Percentiles rank a stretch among this genome's conserved stretches.
These are phyloP conservation scores for Potamilus streckersoni DNA, from an alignment of 1,140 invertebrate species.

Conservation along the genomic window DNA sequence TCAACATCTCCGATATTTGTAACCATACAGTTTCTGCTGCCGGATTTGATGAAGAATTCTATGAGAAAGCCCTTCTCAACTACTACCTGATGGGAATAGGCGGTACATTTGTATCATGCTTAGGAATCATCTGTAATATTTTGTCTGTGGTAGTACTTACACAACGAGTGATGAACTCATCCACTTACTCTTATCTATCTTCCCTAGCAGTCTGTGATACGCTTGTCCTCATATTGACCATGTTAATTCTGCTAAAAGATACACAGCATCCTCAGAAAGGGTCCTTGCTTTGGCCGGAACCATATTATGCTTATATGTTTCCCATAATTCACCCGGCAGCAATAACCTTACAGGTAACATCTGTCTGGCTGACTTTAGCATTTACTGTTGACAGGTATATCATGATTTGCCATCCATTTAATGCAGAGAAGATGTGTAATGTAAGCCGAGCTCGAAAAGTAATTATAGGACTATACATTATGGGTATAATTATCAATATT, in stretches of 20 bases:
- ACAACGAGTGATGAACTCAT: slow-evolving; percentile 56
- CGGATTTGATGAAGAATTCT: slow-evolving; percentile 3
- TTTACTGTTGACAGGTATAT: slow-evolving; percentile 68
- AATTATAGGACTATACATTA: slow-evolving; percentile 50
- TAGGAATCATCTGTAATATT: slow-evolving; percentile 65
- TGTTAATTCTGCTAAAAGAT: slow-evolving; percentile 52
- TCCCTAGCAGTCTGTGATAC: slow-evolving; percentile 64
- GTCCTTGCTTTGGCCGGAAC: slow-evolving; percentile 29
- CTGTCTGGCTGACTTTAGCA: slow-evolving; percentile 67
- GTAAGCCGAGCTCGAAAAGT: slow-evolving; percentile 54
- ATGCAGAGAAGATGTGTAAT: slow-evolving; percentile 62
- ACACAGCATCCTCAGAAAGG: slow-evolving; percentile 41
- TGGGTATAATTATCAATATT: slow-evolving; percentile 58
- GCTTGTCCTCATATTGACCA: slow-evolving; percentile 57
- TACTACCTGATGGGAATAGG: slow-evolving; percentile 64
- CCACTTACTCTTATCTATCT: slow-evolving; percentile 65
- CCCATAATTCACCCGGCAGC: slow-evolving; percentile 60
- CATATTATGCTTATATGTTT: slow-evolving; percentile 57
- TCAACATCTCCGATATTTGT: too few relatives aligned
- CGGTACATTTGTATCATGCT: slow-evolving; percentile 56
- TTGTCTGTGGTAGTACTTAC: slow-evolving; percentile 64
- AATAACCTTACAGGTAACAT: slow-evolving; percentile 65
- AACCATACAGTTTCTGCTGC: neutral
- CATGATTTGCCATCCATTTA: slow-evolving; percentile 69
- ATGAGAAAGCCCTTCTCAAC: slow-evolving; percentile 37